Conservation (phyloP, 2,113 vertebrate genomes). For the Micronycteris hirsuta region DNA sequence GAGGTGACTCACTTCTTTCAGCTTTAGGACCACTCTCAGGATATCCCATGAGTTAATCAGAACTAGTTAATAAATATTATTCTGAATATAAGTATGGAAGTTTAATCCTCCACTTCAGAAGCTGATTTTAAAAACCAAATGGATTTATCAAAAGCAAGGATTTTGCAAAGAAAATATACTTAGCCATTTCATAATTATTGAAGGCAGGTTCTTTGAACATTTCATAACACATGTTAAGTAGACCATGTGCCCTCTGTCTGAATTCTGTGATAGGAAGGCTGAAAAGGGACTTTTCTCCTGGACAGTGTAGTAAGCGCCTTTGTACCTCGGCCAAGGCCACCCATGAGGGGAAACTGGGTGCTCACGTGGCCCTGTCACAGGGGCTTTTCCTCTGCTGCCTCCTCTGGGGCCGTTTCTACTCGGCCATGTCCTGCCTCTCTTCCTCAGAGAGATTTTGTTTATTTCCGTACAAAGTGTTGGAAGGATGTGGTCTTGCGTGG, state of each 20-base stretch:
- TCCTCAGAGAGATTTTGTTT: background rate
- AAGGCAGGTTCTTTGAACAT: background rate
- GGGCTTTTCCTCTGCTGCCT: background rate
- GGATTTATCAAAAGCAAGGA: background rate
- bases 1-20: background rate
- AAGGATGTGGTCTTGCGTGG: background rate
- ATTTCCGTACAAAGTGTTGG: background rate
- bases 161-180: background rate
- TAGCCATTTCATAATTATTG: background rate
- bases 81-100: background rate
- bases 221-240: background rate
- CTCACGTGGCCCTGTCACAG: background rate
- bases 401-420: background rate
- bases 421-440: background rate
- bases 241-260: background rate
- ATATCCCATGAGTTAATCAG: background rate
- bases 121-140: background rate
- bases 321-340: background rate
- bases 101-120: background rate
- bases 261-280: background rate
- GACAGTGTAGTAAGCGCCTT: background rate
- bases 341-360: background rate
- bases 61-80: background rate
- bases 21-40: background rate
- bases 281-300: background rate